Conservation (phyloP, 92 coral and sea anemone genomes). For the Palythoa grandis region DNA sequence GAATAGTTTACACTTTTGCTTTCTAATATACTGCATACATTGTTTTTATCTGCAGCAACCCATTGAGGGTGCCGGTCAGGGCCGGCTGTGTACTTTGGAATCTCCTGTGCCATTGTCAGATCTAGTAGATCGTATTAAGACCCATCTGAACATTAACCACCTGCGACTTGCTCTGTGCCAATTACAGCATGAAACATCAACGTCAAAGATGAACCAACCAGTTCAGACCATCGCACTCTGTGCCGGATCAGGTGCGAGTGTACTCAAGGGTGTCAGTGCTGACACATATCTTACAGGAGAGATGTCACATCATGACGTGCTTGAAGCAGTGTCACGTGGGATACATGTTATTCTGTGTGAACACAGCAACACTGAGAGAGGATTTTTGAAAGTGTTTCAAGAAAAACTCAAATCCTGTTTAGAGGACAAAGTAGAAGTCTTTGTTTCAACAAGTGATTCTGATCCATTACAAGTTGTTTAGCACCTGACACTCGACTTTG, state of each 20-base stretch:
- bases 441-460: conserved; percentile 70
- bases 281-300: conserved; percentile 95
- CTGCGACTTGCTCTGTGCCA: conserved; percentile 80
- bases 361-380: conserved; percentile 98
- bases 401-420: conserved; percentile 61
- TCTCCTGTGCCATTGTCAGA: conserved; percentile 64
- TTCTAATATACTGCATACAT: background rate
- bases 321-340: conserved; percentile 89
- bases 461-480: conserved; percentile 86
- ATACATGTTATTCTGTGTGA: conserved; percentile 92
- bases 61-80: conserved; percentile 79
- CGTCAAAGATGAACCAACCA: conserved; percentile 35
- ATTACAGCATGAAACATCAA: background rate
- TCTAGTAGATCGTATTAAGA: conserved; percentile 71
- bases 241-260: conserved; percentile 98
- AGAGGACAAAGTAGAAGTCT: conserved; percentile 65
- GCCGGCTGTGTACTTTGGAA: conserved; percentile 80
- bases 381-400: conserved; percentile 74
- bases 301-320: conserved; percentile 97
- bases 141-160: conserved; percentile 71
- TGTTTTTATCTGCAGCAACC: conserved; percentile 64
- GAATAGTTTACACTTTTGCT: background rate
- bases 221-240: conserved; percentile 88
- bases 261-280: conserved; percentile 79
- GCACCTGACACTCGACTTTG: background rate